Evolutionary conservation across 1,140 invertebrate species (phyloP), one percentile per base, ranked within the genome.

Genomic region (Bombus pascuorum): DNA sequence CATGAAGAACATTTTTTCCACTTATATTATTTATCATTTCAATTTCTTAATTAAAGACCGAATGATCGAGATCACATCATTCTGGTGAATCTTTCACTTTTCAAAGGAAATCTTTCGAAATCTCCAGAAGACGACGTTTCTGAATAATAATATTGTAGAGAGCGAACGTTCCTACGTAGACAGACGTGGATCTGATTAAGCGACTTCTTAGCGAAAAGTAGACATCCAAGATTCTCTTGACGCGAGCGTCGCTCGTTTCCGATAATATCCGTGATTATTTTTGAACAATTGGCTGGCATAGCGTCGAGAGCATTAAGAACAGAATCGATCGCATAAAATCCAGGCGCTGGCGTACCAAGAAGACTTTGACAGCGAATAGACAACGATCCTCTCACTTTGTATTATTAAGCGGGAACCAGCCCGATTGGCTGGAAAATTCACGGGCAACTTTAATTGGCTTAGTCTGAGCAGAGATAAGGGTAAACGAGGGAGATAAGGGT

Each of bases 301-400:
- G 77, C 70, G 71, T 42, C 10, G 65, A 65, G 34, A 44, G 72
- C 68, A 81, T 85, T 59, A 73, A 59, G 42, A 39, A 32, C 12
- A 8, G 44, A 42, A 72, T 39, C 76, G 77, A 75, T 81, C 28
- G 12, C 12, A 44, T 39, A 39, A 47, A 59, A 76, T 89, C 59
- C 84, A 88, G 72, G 72, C 80, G 66, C 47, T 53, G 28, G 74
- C 82, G 79, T 42, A 66, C 37, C 62, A 18, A 53, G 75, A 78
- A 5, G 4, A 13, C 82, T 90, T 89, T 90, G 88, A 89, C 89
- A 87, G 85, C 32, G 84, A 87, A 87, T 79, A 80, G 88, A 90
- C 88, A 87, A 84, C 72, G 73, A 89, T 80, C 59, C 80, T 70
- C 28, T 34, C 59, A 37, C 53, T 81, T 37, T 90, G 76, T 84